These are phyloP conservation scores for Drosophila barbarae DNA, from an alignment of 2,888 invertebrate species.

Conservation along the genomic window DNA sequence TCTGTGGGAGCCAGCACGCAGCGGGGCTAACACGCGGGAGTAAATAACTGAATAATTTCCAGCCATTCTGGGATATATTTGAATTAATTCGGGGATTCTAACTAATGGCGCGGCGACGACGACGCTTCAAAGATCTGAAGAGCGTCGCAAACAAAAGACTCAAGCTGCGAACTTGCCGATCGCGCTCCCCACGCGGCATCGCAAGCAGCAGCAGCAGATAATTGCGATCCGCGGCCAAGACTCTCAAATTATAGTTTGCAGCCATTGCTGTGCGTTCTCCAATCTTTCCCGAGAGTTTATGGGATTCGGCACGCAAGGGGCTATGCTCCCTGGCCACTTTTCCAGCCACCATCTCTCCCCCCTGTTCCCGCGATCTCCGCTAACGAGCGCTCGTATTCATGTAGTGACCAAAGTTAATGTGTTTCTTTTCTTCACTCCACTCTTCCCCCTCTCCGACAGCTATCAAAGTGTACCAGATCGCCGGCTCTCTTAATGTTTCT, in stretches of 20 bases:
- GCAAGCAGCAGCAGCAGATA: conserved; percentile 37
- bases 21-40: conserved; percentile 17
- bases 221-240: conserved; percentile 54
- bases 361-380: conserved; percentile 3
- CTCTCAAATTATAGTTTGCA: conserved; percentile 46
- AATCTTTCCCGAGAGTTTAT: conserved; percentile 39
- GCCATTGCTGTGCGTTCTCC: conserved; percentile 19
- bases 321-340: conserved; percentile 16
- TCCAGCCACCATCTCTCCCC: not conserved
- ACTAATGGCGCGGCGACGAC: conserved; percentile 17
- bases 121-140: not conserved
- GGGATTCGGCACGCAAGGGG: conserved; percentile 58
- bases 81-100: conserved; percentile 31
- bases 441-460: conserved; percentile 17
- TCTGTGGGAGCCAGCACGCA: conserved; percentile 17
- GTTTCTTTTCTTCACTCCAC: conserved; percentile 30
- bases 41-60: conserved; percentile 31
- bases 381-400: conserved; percentile 66
- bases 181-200: conserved; percentile 20
- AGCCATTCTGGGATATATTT: conserved; percentile 20
- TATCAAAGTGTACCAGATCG: conserved; percentile 51
- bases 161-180: conserved; percentile 55
- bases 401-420: conserved; percentile 57
- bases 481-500: conserved; percentile 26
- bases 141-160: conserved; percentile 51